Base-by-base conservation (phyloP, 2,888 invertebrate species). In the Lasioglossum vierecki region DNA sequence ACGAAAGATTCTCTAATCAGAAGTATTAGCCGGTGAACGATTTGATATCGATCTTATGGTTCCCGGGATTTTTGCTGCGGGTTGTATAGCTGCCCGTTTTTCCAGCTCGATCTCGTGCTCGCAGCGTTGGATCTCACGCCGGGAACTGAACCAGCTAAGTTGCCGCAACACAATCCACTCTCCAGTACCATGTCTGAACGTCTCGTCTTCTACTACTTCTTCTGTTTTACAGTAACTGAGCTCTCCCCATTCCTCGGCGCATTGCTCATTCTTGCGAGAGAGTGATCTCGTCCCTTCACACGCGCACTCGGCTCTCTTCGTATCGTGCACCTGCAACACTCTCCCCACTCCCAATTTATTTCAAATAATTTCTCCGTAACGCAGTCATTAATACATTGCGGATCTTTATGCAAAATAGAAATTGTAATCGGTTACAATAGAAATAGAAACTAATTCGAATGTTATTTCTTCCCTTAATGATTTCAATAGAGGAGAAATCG, bases 111-210 rank as follows among this genome's bases (percentile, higher is more conserved):
- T 79, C 74, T 74, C 44, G 49, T 53, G 70, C 74, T 66, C 49
- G 78, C 60, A 68, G 53, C 88, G 86, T 91, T 86, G 88, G 89
- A 90, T 93, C 93, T 93, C 92, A 93, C 93, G 93, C 83, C 89
- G 88, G 91, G 92, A 93, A 94, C 92, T 91, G 93, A 94, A 92
- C 93, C 94, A 93, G 92, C 88, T 94, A 94, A 94, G 93, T 93
- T 92, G 93, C 89, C 92, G 94, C 94, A 94, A 95, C 92, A 92
- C 92, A 93, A 94, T 92, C 94, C 93, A 94, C 92, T 94, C 92
- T 84, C 82, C 63, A 71, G 76, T 85, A 68, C 80, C 88, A 72
- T 77, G 82, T 82, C 79, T 68, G 84, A 81, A 80, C 73, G 79
- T 83, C 77, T 82, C 88, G 35, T 80, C 76, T 72, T 86, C 84